A percentile compares a stretch with the other conserved stretches of the same genome.
phyloP scores from a whole-genome alignment of 2,113 vertebrate genomes.

The Ahaetulla prasina region DNA sequence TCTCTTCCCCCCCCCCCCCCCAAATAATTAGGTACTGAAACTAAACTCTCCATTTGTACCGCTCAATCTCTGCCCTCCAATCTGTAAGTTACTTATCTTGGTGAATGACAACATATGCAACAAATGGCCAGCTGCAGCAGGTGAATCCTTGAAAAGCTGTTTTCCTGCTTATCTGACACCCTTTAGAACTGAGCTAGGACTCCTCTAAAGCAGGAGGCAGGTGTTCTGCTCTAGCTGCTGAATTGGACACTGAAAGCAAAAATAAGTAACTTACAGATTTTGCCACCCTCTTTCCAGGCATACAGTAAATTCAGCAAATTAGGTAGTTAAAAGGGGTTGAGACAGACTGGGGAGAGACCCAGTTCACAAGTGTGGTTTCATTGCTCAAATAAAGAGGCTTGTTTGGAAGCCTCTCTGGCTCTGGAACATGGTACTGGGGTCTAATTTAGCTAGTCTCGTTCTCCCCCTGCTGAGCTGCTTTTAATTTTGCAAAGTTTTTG shows the following conservation, averaged over 20 bases:
- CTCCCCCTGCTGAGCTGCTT: not conserved
- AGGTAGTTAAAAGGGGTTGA: not conserved
- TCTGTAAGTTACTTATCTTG: not conserved
- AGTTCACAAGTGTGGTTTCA: not conserved
- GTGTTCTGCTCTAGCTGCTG: not conserved
- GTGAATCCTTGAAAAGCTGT: not conserved
- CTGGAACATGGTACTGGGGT: not conserved
- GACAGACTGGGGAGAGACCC: not conserved
- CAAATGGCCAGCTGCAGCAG: not conserved
- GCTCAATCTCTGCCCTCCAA: not conserved
- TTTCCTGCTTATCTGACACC: not conserved
- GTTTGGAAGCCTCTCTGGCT: not conserved
- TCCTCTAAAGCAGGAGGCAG: not conserved
- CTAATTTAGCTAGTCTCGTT: not conserved
- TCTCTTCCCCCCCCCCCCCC: not conserved
- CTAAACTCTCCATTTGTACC: not conserved
- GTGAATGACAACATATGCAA: not conserved
- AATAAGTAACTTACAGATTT: not conserved
- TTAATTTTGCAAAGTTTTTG: not conserved
- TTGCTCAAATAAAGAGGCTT: not conserved
- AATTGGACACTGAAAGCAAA: not conserved
- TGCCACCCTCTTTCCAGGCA: not conserved
- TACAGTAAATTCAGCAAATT: not conserved
- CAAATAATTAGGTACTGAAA: not conserved
- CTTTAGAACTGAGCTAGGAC: not conserved